A percentile compares a stretch with the other conserved stretches of the same genome.
Conservation (phyloP, 2,888 invertebrate species). For the Diploptera punctata region DNA sequence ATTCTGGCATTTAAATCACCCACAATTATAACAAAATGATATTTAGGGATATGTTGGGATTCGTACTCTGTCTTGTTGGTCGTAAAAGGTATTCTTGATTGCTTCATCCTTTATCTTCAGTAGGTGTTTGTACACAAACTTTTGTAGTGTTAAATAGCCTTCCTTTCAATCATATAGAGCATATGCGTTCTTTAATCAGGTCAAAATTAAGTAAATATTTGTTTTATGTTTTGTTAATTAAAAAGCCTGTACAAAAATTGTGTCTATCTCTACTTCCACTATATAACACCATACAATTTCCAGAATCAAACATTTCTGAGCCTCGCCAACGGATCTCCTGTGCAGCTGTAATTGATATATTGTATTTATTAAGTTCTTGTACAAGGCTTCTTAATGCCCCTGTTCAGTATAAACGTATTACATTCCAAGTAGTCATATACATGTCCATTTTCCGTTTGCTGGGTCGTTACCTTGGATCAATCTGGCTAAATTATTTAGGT, state of each 20-base stretch:
- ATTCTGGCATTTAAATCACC: too few relatives aligned
- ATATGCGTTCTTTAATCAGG: conserved; percentile 15
- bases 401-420: too few relatives aligned
- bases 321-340: conserved; percentile 26
- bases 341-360: conserved; percentile 19
- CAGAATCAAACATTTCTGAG: not conserved
- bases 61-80: conserved; percentile 11
- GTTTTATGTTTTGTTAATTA: not conserved
- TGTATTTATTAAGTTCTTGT: conserved; percentile 10
- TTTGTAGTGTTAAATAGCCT: conserved; percentile 3
- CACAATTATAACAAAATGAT: conserved; percentile 29
- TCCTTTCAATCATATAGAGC: conserved; percentile 6
- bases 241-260: conserved; percentile 21
- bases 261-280: not conserved
- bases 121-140: conserved; percentile 17
- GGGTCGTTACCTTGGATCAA: too few relatives aligned
- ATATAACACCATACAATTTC: conserved; percentile 3
- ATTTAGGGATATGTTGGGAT: not conserved
- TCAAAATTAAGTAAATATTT: not conserved
- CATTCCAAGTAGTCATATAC: too few relatives aligned
- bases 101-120: conserved; percentile 26
- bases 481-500: too few relatives aligned
- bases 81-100: conserved; percentile 5
- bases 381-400: too few relatives aligned
- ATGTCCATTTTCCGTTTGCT: too few relatives aligned